Evolutionary conservation across 2,797 vertebrate species (phyloP), one percentile per base, ranked within the genome.

Genomic region (Nannoperca australis): DNA sequence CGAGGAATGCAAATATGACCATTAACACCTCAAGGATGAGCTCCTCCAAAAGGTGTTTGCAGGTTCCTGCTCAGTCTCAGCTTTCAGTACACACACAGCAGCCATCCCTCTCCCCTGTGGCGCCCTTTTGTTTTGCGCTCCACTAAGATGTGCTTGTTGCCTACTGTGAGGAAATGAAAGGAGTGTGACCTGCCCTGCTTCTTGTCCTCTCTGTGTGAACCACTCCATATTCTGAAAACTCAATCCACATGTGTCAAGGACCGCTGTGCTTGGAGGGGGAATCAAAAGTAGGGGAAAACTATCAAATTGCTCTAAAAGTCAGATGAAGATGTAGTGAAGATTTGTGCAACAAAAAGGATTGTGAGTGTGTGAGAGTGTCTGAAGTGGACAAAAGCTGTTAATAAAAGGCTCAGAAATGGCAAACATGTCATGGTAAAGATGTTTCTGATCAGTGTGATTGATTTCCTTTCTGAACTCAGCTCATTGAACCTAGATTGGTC

Each of bases 71-170:
- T 87, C 81, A 2, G 74, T 86, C 84, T 91, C 85, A 49, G 86
- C 85, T 93, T 93, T 91, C 90, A 85, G 78, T 79, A 71, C 73
- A 60, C 88, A 80, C 89, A 78, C 86, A 87, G 90, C 90, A 82
- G 84, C 84, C 92, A 85, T 91, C 90, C 89, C 70, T 93, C 92
- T 90, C 88, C 85, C 90, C 80, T 7, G 79, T 76, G 87, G 88
- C 74, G 68, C 49, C 83, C 78, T 86, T 89, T 85, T 92, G 88
- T 89, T 89, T 89, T 83, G 61, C 76, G 30, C 69, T 63, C 56
- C 11, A 44, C 86, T 79, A 73, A 92, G 83, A 90, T 83, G 81
- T 87, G 84, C 89, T 76, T 38, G 54, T 75, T 79, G 72, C 83
- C 81, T 89, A 74, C 76, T 84, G 83, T 65, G 79, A 88, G 85